Conservation (phyloP, 30 jellyfish, hydroid and myxozoan species). For the Clytia hemisphaerica region DNA sequence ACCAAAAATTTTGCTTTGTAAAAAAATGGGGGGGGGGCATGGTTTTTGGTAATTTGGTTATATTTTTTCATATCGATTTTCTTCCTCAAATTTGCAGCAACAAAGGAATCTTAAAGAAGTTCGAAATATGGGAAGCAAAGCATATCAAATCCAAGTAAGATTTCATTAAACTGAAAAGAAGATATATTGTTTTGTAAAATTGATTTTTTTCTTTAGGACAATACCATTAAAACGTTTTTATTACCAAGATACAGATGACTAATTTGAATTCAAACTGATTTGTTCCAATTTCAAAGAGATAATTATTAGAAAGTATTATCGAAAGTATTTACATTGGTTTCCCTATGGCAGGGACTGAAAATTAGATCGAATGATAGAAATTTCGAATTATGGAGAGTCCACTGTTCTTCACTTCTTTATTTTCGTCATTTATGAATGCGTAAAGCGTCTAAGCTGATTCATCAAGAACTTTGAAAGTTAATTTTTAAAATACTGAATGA, state of each 20-base stretch:
- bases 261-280: background rate
- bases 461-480: background rate
- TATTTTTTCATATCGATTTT: background rate
- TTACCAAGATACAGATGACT: background rate
- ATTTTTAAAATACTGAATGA: background rate
- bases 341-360: too few species aligned
- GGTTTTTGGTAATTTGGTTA: too few species aligned
- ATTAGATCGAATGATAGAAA: too few species aligned
- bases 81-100: constrained; percentile 82
- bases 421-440: too few species aligned
- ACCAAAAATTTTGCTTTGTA: too few species aligned
- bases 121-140: constrained; percentile 95
- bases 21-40: too few species aligned
- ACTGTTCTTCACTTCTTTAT: too few species aligned
- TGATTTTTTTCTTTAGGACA: background rate
- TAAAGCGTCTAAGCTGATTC: background rate
- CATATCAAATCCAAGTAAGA: constrained; percentile 71
- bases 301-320: too few species aligned
- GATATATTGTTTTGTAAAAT: background rate
- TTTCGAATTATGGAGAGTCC: too few species aligned
- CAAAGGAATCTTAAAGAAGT: constrained; percentile 93
- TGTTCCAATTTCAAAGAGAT: too few species aligned
- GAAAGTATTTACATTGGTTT: too few species aligned
- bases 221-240: background rate
- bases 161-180: background rate